Evolutionary conservation across 1,140 invertebrate species (phyloP).

Genomic region (Asobara japonica): DNA sequence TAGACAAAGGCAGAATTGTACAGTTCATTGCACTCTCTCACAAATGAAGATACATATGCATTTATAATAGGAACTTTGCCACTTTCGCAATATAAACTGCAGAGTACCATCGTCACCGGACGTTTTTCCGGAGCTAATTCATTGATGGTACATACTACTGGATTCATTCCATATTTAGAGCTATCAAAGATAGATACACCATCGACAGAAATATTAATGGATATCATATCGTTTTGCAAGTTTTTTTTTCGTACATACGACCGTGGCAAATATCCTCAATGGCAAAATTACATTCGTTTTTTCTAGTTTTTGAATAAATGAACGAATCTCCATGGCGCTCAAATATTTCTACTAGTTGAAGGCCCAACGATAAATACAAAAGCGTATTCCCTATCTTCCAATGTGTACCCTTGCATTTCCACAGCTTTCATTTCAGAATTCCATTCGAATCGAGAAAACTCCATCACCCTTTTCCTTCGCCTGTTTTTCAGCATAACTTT

Average conservation of each 20-base stretch:
- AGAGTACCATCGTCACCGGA: background rate
- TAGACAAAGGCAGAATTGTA: background rate
- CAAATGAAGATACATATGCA: constrained; percentile 10
- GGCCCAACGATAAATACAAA: constrained; percentile 1
- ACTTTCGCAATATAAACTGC: background rate
- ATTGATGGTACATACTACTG: no score
- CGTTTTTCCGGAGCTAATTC: constrained; percentile 24
- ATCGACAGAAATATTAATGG: constrained; percentile 16
- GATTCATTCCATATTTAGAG: no score
- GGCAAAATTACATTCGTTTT: background rate
- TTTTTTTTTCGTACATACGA: background rate
- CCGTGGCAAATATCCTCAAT: constrained; percentile 19
- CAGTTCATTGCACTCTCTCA: background rate
- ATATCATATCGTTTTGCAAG: background rate
- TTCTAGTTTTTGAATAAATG: background rate
- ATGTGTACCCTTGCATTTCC: background rate
- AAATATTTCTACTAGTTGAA: constrained; percentile 14
- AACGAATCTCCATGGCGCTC: background rate
- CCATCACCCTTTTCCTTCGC: background rate
- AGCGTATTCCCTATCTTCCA: background rate
- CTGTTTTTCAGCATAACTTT: background rate
- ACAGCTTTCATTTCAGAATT: background rate
- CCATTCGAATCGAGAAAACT: background rate
- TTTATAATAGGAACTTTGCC: constrained; percentile 18
- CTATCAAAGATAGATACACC: no score